phyloP scores from a whole-genome alignment of 2,113 vertebrate species.

The Elanoides forficatus region DNA sequence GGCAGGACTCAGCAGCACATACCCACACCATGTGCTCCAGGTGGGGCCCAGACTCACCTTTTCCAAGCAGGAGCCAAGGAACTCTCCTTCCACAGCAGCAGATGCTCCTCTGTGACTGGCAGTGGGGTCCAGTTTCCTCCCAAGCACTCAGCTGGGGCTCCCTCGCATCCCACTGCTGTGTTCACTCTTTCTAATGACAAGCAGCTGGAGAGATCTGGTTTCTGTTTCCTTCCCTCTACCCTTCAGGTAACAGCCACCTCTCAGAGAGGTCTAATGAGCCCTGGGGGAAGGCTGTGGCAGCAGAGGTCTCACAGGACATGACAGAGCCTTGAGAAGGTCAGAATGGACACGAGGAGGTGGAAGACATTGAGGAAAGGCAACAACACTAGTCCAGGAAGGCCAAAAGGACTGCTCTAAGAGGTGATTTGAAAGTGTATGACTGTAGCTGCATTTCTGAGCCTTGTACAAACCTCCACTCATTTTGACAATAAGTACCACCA shows the following conservation, averaged over 20 bases:
- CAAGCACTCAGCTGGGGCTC: not conserved
- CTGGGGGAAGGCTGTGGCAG: not conserved
- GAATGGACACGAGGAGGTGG: accelerated
- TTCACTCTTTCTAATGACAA: not conserved
- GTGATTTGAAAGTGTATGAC: accelerated
- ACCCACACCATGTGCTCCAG: not conserved
- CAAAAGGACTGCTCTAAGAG: not conserved
- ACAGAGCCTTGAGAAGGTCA: not conserved
- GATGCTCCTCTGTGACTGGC: not conserved
- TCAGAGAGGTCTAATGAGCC: not conserved
- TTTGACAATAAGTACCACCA: not conserved
- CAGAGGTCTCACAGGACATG: not conserved
- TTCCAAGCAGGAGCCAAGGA: not conserved
- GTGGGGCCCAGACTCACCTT: too few species aligned
- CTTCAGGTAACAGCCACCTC: not conserved
- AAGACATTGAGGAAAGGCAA: accelerated
- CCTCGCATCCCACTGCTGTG: not conserved
- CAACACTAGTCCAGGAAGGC: not conserved
- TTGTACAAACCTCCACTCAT: not conserved
- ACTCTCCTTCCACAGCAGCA: not conserved
- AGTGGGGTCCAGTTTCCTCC: not conserved
- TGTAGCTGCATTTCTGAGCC: not conserved
- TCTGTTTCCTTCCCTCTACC: not conserved
- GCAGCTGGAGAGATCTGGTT: not conserved
- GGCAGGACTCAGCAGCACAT: not conserved